phyloP scores from a whole-genome alignment of 2,113 vertebrate genomes.

The Sinosuthora webbiana region DNA sequence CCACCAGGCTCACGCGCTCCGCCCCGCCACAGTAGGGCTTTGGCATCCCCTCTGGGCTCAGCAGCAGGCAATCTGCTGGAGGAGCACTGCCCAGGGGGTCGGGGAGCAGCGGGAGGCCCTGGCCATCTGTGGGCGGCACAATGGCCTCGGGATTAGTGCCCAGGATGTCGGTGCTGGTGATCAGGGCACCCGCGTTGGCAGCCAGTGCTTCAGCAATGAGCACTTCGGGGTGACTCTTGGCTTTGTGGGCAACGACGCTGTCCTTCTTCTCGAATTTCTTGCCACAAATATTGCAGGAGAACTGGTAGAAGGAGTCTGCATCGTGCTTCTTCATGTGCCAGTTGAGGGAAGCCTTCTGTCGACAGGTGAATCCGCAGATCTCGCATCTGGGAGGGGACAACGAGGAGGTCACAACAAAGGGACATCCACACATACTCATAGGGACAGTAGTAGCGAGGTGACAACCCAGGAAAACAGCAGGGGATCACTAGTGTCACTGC shows the following conservation, averaged over 20 bases:
- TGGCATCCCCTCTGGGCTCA: constrained; percentile 70
- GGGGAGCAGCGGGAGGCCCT: constrained; percentile 76
- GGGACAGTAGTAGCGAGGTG: neutral
- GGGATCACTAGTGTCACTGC: neutral
- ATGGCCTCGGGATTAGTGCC: constrained; percentile 77
- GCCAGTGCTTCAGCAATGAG: constrained; percentile 95
- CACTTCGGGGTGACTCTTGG: constrained; percentile 96
- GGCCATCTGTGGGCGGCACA: constrained; percentile 66
- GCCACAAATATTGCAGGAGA: constrained; percentile 96
- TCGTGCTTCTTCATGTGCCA: constrained; percentile 99
- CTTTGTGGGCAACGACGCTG: constrained; percentile 97
- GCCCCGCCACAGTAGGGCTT: constrained; percentile 73
- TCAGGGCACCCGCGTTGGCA: constrained; percentile 91
- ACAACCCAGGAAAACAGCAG: neutral
- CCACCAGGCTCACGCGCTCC: constrained; percentile 73
- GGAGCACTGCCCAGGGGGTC: constrained; percentile 73
- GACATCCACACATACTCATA: fast-evolving
- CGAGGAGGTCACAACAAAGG: neutral
- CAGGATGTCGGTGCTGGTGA: constrained; percentile 88
- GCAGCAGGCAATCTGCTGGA: constrained; percentile 73
- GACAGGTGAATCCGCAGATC: constrained; percentile 97
- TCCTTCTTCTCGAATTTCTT: constrained; percentile 99
- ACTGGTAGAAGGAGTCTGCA: constrained; percentile 95
- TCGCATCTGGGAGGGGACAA: constrained; percentile 81
- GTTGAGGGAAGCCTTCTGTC: constrained; percentile 98